phyloP scores from a whole-genome alignment of 2,888 invertebrate genomes.

The Noctua janthe region DNA sequence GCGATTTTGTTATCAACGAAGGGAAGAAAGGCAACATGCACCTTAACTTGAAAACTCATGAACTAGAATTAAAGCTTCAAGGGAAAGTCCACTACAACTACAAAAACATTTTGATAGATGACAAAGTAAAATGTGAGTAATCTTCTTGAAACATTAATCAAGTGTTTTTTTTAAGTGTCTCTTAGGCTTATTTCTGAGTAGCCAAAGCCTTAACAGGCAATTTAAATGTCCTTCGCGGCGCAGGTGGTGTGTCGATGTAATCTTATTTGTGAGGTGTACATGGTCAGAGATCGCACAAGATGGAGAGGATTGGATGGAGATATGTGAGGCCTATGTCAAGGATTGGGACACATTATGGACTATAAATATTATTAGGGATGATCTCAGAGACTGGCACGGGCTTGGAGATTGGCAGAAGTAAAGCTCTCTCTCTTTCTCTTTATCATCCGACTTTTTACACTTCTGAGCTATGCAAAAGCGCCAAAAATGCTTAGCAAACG shows the following conservation, averaged over 20 bases:
- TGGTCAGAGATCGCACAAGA: neutral
- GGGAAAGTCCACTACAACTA: constrained; percentile 41
- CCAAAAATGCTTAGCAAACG: no score
- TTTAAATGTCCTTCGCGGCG: no score
- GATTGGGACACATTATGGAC: neutral
- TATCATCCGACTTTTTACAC: no score
- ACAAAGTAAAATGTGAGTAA: constrained; percentile 43
- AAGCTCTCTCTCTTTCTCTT: no score
- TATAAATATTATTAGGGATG: no score
- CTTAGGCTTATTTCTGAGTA: neutral
- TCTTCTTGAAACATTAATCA: neutral
- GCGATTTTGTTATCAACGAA: neutral
- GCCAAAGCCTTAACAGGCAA: no score
- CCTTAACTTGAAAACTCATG: constrained; percentile 14
- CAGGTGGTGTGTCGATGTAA: neutral
- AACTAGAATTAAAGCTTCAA: constrained; percentile 1
- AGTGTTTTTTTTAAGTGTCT: no score
- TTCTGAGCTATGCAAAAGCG: no score
- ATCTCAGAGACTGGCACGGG: no score
- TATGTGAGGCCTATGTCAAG: neutral
- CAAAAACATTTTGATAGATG: constrained; percentile 34
- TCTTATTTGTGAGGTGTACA: neutral
- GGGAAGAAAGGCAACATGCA: constrained; percentile 7
- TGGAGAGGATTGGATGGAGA: no score
- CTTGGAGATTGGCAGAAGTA: no score